phyloP scores from a whole-genome alignment of 2,888 invertebrate genomes.

The Emesis russula region DNA sequence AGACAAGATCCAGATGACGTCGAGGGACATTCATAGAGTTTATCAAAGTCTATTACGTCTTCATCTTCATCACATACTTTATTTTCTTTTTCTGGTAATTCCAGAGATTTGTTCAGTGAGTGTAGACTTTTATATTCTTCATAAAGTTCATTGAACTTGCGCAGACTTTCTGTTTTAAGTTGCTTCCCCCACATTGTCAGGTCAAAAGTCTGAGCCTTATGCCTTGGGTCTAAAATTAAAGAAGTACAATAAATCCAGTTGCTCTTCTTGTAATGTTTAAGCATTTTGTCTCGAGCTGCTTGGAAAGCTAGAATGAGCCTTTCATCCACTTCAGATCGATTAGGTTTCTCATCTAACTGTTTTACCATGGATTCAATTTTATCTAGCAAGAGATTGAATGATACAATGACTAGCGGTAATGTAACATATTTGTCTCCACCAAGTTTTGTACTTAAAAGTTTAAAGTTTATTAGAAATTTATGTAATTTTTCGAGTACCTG shows the following conservation, averaged over 20 bases:
- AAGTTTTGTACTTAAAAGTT: conserved; percentile 85
- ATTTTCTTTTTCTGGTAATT: conserved; percentile 64
- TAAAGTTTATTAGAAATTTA: conserved; percentile 51
- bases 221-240: conserved; percentile 86
- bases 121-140: conserved; percentile 73
- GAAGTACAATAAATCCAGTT: conserved; percentile 85
- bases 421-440: conserved; percentile 86
- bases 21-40: conserved; percentile 76
- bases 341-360: conserved; percentile 85
- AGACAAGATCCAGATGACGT: conserved; percentile 70
- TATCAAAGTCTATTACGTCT: conserved; percentile 80
- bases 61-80: conserved; percentile 80
- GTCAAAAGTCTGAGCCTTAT: conserved; percentile 86
- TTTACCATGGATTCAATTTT: conserved; percentile 74
- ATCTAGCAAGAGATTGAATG: conserved; percentile 84
- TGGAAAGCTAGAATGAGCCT: conserved; percentile 85
- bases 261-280: conserved; percentile 84
- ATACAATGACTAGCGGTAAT: conserved; percentile 85
- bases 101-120: conserved; percentile 73
- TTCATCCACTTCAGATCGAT: conserved; percentile 85
- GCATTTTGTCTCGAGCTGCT: conserved; percentile 86
- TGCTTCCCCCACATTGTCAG: conserved; percentile 81
- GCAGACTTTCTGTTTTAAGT: conserved; percentile 77
- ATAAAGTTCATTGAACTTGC: conserved; percentile 75
- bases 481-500: conserved; percentile 66